Evolutionary conservation across 2,888 invertebrate genomes (phyloP), one percentile per base, ranked within the genome.

Genomic region (Drosophila paranaensis): DNA sequence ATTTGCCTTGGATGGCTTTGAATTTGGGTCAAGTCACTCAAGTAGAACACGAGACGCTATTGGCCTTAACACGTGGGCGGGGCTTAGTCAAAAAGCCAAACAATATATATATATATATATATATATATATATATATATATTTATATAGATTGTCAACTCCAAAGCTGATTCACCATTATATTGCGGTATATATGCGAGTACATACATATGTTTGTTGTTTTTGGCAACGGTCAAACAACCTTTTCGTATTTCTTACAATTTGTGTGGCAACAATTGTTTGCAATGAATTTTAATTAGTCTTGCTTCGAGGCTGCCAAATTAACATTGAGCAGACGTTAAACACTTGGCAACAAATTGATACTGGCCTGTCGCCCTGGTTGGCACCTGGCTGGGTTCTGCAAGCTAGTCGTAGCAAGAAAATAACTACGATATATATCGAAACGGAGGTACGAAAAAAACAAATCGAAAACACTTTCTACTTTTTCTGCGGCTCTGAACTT

Each of bases 1-100:
- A 61, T 53, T 74, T 60, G 58, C 63, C 80, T 80, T 66, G 81
- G 78, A 77, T 73, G 73, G 75, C 54, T 79, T 35, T 50, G 53
- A 71, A 88, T 83, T 70, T 81, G 74, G 89, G 84, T 84, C 84
- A 86, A 86, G 84, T 69, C 87, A 84, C 76, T 84, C 79, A 74
- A 83, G 84, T 84, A 84, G 84, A 84, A 84, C 89, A 69, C 58
- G 57, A 68, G 71, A 68, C 50, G 48, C 33, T 27, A 58, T 37
- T 88, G 86, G 85, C 83, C 83, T 83, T 88, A 82, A 62, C 72
- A 50, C 40, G 86, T 80, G 83, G 87, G 83, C 83, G 88, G 80
- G 69, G 64, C 72, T 45, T 30, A 42, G 48, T 55, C 63, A 46
- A 42, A 57, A 63, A 53, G 37, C 13, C 68, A 62, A 57, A 55